phyloP scores from a whole-genome alignment of 2,797 vertebrate genomes.

The Esox masquinongy region DNA sequence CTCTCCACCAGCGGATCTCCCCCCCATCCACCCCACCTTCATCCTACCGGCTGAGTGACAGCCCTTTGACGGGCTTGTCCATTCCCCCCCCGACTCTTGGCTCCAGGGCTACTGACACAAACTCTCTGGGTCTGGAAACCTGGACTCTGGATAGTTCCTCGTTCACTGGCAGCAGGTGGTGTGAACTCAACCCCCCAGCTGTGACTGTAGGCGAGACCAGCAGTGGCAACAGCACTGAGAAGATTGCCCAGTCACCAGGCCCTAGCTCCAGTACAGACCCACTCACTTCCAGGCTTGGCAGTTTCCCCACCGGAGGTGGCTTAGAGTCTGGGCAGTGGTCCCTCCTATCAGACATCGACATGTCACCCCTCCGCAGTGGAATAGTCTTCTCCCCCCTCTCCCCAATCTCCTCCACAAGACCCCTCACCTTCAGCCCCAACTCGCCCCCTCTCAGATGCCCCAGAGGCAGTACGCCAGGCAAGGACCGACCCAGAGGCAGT shows the following conservation, averaged over 20 bases:
- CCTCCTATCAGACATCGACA: neutral
- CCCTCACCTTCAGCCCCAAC: neutral
- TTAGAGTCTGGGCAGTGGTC: neutral
- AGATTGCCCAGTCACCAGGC: neutral
- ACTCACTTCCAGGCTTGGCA: neutral
- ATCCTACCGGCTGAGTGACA: neutral
- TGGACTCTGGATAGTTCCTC: neutral
- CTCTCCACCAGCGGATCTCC: neutral
- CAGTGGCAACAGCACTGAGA: neutral
- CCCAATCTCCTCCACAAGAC: neutral
- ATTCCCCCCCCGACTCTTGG: neutral
- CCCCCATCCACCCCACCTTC: neutral
- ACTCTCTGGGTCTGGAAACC: neutral
- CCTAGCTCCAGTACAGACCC: neutral
- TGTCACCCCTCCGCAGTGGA: neutral
- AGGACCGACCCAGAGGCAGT: neutral
- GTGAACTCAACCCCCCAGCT: neutral
- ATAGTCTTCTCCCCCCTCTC: constrained; percentile 7
- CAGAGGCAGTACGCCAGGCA: constrained; percentile 1
- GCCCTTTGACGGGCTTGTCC: neutral
- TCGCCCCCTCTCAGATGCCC: neutral
- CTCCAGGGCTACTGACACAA: neutral
- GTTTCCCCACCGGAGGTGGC: neutral
- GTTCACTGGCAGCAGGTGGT: neutral
- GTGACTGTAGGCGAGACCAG: neutral